phyloP scores from a whole-genome alignment of 2,797 vertebrate genomes.

The Pampus argenteus region DNA sequence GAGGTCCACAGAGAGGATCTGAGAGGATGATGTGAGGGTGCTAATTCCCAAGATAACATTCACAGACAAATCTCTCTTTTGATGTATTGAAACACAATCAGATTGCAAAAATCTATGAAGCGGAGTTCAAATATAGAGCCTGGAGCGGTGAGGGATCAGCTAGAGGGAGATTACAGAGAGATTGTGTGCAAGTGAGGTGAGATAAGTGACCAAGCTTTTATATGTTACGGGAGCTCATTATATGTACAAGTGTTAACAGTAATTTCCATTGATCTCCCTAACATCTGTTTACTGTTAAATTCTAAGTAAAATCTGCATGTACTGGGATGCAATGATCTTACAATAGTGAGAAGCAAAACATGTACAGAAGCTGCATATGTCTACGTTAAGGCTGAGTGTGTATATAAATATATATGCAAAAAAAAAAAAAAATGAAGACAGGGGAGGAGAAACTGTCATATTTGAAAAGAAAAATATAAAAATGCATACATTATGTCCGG shows the following conservation, averaged over 20 bases:
- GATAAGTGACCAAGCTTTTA: slow-evolving; percentile 65
- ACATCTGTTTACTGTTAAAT: slow-evolving; percentile 24
- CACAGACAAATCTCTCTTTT: slow-evolving; percentile 77
- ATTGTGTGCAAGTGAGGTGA: slow-evolving; percentile 44
- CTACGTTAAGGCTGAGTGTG: neutral
- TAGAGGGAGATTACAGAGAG: slow-evolving; percentile 46
- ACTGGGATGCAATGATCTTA: slow-evolving; percentile 12
- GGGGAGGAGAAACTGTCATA: neutral
- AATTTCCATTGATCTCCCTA: slow-evolving; percentile 53
- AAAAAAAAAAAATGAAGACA: too few species aligned
- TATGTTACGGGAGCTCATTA: slow-evolving; percentile 60
- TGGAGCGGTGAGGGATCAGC: slow-evolving; percentile 42
- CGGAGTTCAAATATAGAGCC: slow-evolving; percentile 71
- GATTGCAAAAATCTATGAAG: slow-evolving; percentile 65
- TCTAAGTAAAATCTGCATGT: neutral
- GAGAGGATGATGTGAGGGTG: slow-evolving; percentile 64
- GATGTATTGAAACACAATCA: slow-evolving; percentile 71
- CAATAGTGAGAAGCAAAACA: slow-evolving; percentile 1
- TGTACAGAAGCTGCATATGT: neutral
- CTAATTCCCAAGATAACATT: slow-evolving; percentile 80
- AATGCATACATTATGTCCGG: slow-evolving; percentile 14
- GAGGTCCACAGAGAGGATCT: slow-evolving; percentile 58
- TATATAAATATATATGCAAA: too few species aligned
- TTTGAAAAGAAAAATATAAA: slow-evolving; percentile 9
- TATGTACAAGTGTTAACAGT: slow-evolving; percentile 51